Conservation (phyloP, 2,888 invertebrate species). For the Bhutanitis thaidina region DNA sequence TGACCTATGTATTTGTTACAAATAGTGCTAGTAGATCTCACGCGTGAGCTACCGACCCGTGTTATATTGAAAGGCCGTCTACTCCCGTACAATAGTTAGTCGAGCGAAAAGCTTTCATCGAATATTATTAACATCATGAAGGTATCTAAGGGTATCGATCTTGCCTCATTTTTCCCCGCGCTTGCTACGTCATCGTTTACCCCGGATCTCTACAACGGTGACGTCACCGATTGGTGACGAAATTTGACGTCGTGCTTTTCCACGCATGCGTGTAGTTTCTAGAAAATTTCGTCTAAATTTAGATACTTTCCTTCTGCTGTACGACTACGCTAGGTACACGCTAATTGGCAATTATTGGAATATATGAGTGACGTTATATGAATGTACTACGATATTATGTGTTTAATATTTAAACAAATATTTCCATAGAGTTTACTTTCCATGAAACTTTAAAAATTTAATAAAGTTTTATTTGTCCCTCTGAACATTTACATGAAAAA, state of each 20-base stretch:
- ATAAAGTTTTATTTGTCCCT: no score
- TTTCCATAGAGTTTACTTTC: no score
- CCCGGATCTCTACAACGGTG: constrained; percentile 37
- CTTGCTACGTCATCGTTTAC: constrained; percentile 57
- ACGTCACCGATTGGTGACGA: constrained; percentile 53
- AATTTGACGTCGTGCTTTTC: constrained; percentile 46
- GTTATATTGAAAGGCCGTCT: constrained; percentile 50
- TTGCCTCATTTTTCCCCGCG: constrained; percentile 33
- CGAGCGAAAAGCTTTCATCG: constrained; percentile 57
- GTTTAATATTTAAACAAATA: no score
- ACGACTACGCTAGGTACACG: background rate
- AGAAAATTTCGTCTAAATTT: constrained; percentile 35
- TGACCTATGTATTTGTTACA: constrained; percentile 50
- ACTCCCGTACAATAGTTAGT: constrained; percentile 44
- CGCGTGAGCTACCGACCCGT: constrained; percentile 68
- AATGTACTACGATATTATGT: no score
- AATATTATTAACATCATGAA: constrained; percentile 42
- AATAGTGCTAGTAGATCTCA: constrained; percentile 35
- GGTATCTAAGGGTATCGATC: constrained; percentile 55
- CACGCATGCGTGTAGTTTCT: constrained; percentile 51
- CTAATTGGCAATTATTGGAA: constrained; percentile 7
- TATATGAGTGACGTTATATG: background rate
- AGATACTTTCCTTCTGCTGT: constrained; percentile 28
- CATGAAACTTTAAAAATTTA: no score
- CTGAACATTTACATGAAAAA: no score